These are phyloP conservation scores for Agelastica alni DNA, from an alignment of 2,888 invertebrate species.

Conservation along the genomic window DNA sequence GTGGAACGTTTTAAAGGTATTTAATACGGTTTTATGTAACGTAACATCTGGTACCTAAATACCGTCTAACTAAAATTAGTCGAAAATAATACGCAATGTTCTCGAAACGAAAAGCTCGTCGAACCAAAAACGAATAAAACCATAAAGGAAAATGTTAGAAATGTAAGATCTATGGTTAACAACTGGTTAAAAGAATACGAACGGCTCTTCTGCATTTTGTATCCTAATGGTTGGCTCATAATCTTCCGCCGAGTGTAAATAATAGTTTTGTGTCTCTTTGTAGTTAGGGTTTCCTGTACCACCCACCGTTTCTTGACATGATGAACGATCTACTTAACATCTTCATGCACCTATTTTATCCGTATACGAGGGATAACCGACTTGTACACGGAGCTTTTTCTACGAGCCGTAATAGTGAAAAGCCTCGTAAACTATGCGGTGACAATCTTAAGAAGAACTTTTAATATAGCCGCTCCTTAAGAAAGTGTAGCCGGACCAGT, in stretches of 20 bases:
- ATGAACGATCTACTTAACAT: conserved; percentile 51
- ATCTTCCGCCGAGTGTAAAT: conserved; percentile 41
- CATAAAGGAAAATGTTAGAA: conserved; percentile 22
- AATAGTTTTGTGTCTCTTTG: conserved; percentile 43
- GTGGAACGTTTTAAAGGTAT: not conserved
- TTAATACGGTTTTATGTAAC: not conserved
- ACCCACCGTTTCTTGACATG: conserved; percentile 54
- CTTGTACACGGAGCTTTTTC: too few relatives aligned
- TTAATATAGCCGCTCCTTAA: too few relatives aligned
- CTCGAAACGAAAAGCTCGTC: not conserved
- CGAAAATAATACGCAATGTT: not conserved
- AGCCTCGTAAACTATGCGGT: too few relatives aligned
- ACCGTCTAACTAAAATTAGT: conserved; percentile 5
- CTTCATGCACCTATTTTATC: conserved; percentile 37
- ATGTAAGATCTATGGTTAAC: conserved; percentile 36
- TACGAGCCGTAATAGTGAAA: too few relatives aligned
- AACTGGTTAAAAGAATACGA: conserved; percentile 37
- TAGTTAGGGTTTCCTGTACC: conserved; percentile 50
- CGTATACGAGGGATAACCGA: conserved; percentile 10
- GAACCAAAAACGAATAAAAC: conserved; percentile 25
- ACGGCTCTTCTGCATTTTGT: conserved; percentile 20
- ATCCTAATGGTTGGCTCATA: conserved; percentile 35
- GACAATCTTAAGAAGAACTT: too few relatives aligned
- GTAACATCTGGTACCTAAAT: not conserved
- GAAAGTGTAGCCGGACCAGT: too few relatives aligned